phyloP scores from a whole-genome alignment of 2,888 invertebrate species.

The Branchipolynoe longqiensis region DNA sequence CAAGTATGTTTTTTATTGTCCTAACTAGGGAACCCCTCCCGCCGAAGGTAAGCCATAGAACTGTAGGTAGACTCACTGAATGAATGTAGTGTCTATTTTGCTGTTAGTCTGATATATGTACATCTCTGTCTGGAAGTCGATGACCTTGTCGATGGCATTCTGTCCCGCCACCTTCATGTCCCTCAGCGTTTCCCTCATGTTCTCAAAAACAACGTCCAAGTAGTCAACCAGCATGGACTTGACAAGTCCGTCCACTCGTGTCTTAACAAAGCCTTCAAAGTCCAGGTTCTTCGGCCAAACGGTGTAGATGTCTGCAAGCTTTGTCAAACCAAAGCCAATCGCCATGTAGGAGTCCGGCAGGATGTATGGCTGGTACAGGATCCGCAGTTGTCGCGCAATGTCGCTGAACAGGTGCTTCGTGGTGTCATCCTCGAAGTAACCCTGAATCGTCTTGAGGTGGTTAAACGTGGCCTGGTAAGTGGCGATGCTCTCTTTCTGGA shows the following conservation, averaged over 20 bases:
- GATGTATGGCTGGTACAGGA: neutral
- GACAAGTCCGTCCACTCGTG: neutral
- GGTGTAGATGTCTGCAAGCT: neutral
- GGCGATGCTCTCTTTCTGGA: neutral
- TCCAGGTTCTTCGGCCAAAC: neutral
- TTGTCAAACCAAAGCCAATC: neutral
- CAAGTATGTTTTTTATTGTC: too few species aligned
- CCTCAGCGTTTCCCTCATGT: neutral
- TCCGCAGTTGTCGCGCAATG: neutral
- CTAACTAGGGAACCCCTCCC: too few species aligned
- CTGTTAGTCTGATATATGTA: neutral
- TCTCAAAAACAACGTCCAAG: neutral
- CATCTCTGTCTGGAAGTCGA: neutral
- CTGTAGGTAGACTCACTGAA: neutral
- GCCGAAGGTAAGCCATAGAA: too few species aligned
- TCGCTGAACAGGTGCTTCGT: neutral
- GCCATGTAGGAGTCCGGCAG: neutral
- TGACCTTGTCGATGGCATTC: neutral
- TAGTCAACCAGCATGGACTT: neutral
- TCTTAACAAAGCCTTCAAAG: neutral
- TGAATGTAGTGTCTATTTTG: neutral
- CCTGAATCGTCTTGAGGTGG: neutral
- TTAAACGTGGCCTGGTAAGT: neutral
- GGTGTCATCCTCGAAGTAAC: neutral
- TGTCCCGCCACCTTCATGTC: neutral